Base-by-base conservation (phyloP, 2,888 invertebrate species). In the Rhabditoides inermis region DNA sequence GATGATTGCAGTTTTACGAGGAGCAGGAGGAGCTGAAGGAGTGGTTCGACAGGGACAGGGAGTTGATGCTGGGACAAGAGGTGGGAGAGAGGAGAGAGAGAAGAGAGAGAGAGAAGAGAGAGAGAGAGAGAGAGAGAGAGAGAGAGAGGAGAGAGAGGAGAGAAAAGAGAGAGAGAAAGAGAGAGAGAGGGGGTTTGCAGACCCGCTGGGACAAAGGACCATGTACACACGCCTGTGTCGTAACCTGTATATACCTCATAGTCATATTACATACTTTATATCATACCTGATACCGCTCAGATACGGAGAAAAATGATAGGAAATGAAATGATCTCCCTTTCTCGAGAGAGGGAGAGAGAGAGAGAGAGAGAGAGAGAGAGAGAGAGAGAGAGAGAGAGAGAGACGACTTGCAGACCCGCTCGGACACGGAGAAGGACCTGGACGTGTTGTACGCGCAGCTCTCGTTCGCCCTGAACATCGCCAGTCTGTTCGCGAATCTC, bases 401-500 rank as follows among this genome's bases (percentile, higher is more conserved):
- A 51, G 28, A 56, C 56, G 27, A 51, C 54, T 41, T 7, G 18
- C 15, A 57, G 45, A 12, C 50, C 46, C 26, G 2, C 12, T 6
- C 36, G 40, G 28, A 48, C 45, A 7, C 25, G 4, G 58, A 61
- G 18, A 35, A 56, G 15, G 46, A 45, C 30, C 55, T 56, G 20
- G 61, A 61, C 44, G 47, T 49, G 10, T 12, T 44, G 37, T 39
- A 58, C n/a, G 56, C 56, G 6, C 53, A 55, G 20, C 39, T 56
- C 7, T 51, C 52, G 15, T 58, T 61, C 27, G 53, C 40, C 2
- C 44, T 61, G 15, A 61, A 58, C 25, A 57, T 61, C 18, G 56
- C 45, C 22, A 46, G 53, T 23, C 32, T 61, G 7, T 45, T 61
- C 27, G 61, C 58, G 2, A 61, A 61, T 26, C 26, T 58, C 18